Conservation (phyloP, 2,113 vertebrate genomes). For the Ageneiosus marmoratus region DNA sequence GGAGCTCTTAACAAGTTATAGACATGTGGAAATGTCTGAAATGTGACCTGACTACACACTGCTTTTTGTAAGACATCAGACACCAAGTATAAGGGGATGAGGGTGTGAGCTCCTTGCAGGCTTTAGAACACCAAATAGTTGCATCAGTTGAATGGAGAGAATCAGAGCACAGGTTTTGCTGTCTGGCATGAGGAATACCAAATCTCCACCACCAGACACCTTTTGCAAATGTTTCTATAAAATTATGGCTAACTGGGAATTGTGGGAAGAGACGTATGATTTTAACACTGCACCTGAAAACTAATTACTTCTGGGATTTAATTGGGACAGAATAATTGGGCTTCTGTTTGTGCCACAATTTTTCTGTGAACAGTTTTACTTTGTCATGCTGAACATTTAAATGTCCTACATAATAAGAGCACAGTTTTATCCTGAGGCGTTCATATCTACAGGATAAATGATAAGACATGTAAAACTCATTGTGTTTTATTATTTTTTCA, state of each 20-base stretch:
- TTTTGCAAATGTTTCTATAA: conserved; percentile 44
- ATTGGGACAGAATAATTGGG: conserved; percentile 53
- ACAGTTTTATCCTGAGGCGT: neutral
- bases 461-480: conserved; percentile 12
- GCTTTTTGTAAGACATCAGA: too few relatives aligned
- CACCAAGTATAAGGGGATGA: neutral
- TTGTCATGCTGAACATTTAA: neutral
- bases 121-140: conserved; percentile 40
- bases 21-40: too few relatives aligned
- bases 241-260: conserved; percentile 26
- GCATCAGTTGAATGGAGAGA: conserved; percentile 55
- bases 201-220: conserved; percentile 41
- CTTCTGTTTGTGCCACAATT: conserved; percentile 15
- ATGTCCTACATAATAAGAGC: conserved; percentile 18
- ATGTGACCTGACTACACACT: too few relatives aligned
- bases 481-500: conserved; percentile 1
- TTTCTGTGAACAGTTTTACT: neutral
- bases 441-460: conserved; percentile 17
- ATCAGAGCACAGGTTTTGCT: conserved; percentile 52
- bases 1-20: too few relatives aligned
- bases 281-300: conserved; percentile 51
- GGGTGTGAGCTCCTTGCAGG: conserved; percentile 37
- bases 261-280: conserved; percentile 41
- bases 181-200: conserved; percentile 56
- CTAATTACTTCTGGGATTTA: conserved; percentile 55